Percentiles rank a stretch among this genome's conserved stretches.
Evolutionary conservation across 2,113 vertebrate genomes (phyloP).

Genomic region (Oenanthe melanoleuca): DNA sequence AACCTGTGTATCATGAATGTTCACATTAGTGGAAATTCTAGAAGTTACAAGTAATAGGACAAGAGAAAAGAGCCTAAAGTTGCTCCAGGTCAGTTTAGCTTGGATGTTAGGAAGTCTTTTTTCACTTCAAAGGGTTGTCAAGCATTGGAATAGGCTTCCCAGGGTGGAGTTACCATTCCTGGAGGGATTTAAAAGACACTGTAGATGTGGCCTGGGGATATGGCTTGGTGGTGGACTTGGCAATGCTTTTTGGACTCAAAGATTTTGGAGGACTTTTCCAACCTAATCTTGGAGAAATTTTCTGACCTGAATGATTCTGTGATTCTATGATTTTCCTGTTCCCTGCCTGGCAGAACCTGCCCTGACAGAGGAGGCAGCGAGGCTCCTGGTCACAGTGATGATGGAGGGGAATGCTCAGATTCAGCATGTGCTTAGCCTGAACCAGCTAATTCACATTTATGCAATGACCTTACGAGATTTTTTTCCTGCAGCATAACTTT

Average conservation of each 20-base stretch:
- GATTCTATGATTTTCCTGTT: not conserved
- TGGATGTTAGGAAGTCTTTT: not conserved
- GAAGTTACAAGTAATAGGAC: not conserved
- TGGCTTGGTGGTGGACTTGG: not conserved
- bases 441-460: not conserved
- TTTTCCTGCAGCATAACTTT: not conserved
- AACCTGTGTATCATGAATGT: rapidly evolving
- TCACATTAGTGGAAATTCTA: not conserved
- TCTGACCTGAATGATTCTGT: not conserved
- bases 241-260: not conserved
- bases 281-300: not conserved
- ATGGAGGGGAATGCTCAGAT: rapidly evolving
- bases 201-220: not conserved
- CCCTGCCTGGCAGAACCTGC: not conserved
- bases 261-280: not conserved
- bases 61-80: not conserved
- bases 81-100: not conserved
- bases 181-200: not conserved
- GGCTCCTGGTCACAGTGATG: rapidly evolving
- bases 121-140: not conserved
- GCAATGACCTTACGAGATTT: not conserved
- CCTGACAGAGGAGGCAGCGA: rapidly evolving
- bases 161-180: not conserved
- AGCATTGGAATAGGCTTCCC: not conserved
- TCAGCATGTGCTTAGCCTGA: not conserved